Evolutionary conservation across 2,888 invertebrate species (phyloP), one percentile per base, ranked within the genome.

Genomic region (Unio delphinus): DNA sequence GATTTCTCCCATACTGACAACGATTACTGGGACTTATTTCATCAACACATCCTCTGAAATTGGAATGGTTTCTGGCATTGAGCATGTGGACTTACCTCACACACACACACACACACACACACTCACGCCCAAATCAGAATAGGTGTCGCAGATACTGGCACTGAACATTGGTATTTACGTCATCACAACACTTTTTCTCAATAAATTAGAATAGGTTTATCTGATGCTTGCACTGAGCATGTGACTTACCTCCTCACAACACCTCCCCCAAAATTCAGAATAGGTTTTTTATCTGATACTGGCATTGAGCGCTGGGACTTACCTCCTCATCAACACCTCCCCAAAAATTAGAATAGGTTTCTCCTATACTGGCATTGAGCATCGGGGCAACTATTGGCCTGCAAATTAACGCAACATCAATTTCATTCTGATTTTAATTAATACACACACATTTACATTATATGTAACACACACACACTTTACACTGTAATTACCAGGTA

Each of bases 1-100:
- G 23, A 23, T 34, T 34, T 34, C 34, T 34, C 34, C 0, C 8
- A 34, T 34, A 7, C 34, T 34, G 34, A 8, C 15, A 23, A 0
- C 15, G 28, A 28, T 4, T 26, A 30, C 61, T 34, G 18, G 55
- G 54, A 65, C 80, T 67, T 92, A 89, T 88, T 70, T 94, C 92
- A 0, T 95, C 93, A 95, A 98, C 97, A 5, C 95, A 97, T 82
- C 95, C 95, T 98, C 98, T 98, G 90, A 96, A 99, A 90, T 99
- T 99, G 26, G 96, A 96, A 89, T 98, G 57, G 95, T 90, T 20
- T 95, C 95, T 72, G 0, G 96, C 95, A 67, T 93, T 91, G 30
- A 98, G 91, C 94, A 97, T 94, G 0, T 98, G 98, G 0, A 96
- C 94, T 58, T 58, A 23, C n/a, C 58, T 23, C 58, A 23, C 23